Percentiles rank a stretch among this genome's conserved stretches.
These are phyloP conservation scores for Muscicapa striata DNA, from an alignment of 2,797 vertebrate genomes.

Conservation along the genomic window DNA sequence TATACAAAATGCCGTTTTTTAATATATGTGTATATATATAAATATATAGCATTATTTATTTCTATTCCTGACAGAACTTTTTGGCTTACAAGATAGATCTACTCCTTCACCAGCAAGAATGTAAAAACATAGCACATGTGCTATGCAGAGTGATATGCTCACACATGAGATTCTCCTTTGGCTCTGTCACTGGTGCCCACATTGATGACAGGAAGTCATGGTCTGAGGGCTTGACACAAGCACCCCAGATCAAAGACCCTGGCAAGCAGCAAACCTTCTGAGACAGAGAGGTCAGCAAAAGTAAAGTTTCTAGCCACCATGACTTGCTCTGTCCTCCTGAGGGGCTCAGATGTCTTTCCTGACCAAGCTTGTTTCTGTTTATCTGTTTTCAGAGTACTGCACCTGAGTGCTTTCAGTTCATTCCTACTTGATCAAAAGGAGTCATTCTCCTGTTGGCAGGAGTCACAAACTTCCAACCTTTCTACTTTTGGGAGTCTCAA, in stretches of 20 bases:
- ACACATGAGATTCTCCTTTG: fast-evolving
- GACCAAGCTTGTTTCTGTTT: background rate
- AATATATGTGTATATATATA: background rate
- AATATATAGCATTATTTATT: background rate
- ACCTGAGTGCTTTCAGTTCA: background rate
- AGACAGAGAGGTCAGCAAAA: background rate
- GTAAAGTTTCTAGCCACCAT: background rate
- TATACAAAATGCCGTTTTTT: background rate
- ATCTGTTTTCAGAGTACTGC: background rate
- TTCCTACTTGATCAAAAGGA: background rate
- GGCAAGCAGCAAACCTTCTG: background rate
- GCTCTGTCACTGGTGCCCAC: background rate
- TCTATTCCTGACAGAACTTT: background rate
- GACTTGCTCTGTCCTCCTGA: background rate
- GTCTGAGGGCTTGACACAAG: background rate
- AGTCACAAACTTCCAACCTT: background rate
- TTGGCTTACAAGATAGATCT: background rate
- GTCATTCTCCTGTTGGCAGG: background rate
- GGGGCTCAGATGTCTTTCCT: background rate
- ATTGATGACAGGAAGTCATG: background rate
- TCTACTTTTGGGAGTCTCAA: background rate
- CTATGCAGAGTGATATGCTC: background rate
- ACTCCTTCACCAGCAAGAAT: background rate
- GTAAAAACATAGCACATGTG: background rate
- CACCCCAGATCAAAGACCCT: background rate